phyloP scores from a whole-genome alignment of 2,113 vertebrate genomes.

The Oncorhynchus nerka region DNA sequence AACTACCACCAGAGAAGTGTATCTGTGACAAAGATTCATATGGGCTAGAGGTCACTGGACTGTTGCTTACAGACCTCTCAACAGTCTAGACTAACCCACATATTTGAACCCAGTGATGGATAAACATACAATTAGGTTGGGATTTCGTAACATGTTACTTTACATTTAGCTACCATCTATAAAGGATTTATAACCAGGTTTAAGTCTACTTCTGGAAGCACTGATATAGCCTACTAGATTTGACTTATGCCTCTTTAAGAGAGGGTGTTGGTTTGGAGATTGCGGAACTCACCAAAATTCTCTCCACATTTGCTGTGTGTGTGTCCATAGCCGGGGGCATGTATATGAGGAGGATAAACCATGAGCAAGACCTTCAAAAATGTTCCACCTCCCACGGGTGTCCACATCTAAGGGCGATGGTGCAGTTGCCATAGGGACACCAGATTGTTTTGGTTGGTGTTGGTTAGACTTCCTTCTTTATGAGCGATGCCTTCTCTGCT shows the following conservation, averaged over 20 bases:
- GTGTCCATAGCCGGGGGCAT: not conserved
- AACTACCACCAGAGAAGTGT: slow-evolving; percentile 7
- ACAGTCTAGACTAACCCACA: not conserved
- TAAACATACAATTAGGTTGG: not conserved
- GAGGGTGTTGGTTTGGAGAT: not conserved
- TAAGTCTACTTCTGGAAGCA: not conserved
- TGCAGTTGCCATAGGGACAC: not conserved
- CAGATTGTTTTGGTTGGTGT: slow-evolving; percentile 12
- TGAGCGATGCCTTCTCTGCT: slow-evolving; percentile 5
- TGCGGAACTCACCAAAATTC: not conserved
- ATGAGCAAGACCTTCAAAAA: slow-evolving; percentile 27
- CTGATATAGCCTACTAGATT: not conserved
- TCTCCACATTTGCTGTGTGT: not conserved
- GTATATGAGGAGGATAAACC: not conserved
- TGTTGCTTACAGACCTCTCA: not conserved
- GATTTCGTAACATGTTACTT: not conserved
- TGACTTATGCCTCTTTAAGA: too few relatives aligned
- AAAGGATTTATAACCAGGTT: too few relatives aligned
- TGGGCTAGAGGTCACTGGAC: not conserved
- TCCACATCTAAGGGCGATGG: slow-evolving; percentile 37
- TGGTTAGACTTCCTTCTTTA: slow-evolving; percentile 5
- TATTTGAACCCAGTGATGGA: not conserved
- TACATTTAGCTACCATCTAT: too few relatives aligned
- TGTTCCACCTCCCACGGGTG: slow-evolving; percentile 26
- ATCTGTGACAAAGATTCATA: not conserved